Conservation (phyloP, 64 coral and sea anemone genomes). For the Stichodactyla mertensii region DNA sequence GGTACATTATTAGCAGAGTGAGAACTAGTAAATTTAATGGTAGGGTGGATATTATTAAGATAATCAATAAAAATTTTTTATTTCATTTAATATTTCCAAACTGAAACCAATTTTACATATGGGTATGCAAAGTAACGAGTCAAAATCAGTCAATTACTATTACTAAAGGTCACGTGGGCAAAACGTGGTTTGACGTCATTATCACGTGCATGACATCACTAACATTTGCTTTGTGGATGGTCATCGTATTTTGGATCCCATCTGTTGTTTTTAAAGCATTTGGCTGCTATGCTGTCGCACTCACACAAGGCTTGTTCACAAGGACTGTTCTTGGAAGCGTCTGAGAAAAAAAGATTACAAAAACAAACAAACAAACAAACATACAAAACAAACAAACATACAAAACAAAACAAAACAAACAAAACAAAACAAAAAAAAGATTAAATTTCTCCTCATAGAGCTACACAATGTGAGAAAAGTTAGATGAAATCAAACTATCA, state of each 20-base stretch:
- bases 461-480: neutral
- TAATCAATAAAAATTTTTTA: too few relatives aligned
- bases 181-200: neutral
- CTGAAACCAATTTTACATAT: neutral
- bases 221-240: conserved; percentile 30
- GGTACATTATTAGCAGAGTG: too few relatives aligned
- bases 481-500: too few relatives aligned
- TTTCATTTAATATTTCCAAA: neutral
- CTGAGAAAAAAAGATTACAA: neutral
- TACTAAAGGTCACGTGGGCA: neutral
- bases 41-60: too few relatives aligned
- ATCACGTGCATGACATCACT: neutral
- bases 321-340: neutral
- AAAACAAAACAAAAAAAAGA: too few relatives aligned
- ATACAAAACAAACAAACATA: too few relatives aligned
- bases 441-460: neutral
- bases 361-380: too few relatives aligned
- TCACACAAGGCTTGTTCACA: conserved; percentile 42
- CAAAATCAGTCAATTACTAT: neutral
- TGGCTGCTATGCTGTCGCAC: conserved; percentile 29
- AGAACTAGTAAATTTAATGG: too few relatives aligned
- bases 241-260: neutral
- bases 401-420: too few relatives aligned
- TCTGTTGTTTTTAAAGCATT: conserved; percentile 8
- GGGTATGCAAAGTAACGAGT: neutral